Conservation (phyloP, 2,888 invertebrate species). For the Gymnoscelis rufifasciata region DNA sequence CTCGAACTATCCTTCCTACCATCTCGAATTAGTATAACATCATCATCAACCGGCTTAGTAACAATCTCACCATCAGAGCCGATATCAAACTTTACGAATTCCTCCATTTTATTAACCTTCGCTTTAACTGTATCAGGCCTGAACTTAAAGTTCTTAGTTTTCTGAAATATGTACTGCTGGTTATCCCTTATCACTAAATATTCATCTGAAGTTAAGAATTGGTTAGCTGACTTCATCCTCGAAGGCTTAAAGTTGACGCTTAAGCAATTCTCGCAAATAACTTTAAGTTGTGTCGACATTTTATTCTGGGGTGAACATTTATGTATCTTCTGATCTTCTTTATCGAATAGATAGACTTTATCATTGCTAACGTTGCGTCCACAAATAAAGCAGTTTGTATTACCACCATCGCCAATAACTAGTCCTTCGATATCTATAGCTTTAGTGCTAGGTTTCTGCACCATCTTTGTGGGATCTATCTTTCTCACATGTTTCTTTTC, state of each 20-base stretch:
- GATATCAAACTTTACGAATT: slow-evolving; percentile 65
- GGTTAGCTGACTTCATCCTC: slow-evolving; percentile 57
- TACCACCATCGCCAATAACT: slow-evolving; percentile 48
- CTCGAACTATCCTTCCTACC: slow-evolving; percentile 53
- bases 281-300: slow-evolving; percentile 55
- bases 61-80: slow-evolving; percentile 67
- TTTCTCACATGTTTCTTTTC: slow-evolving; percentile 64
- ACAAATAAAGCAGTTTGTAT: slow-evolving; percentile 63
- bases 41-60: slow-evolving; percentile 52
- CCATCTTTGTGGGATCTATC: slow-evolving; percentile 59
- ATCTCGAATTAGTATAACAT: slow-evolving; percentile 48
- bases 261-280: slow-evolving; percentile 62
- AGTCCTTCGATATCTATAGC: slow-evolving; percentile 51
- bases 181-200: slow-evolving; percentile 69
- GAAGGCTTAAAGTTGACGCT: slow-evolving; percentile 58
- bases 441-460: slow-evolving; percentile 50
- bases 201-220: slow-evolving; percentile 58
- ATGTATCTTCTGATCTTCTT: slow-evolving; percentile 66
- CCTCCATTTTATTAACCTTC: slow-evolving; percentile 37
- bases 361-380: slow-evolving; percentile 54
- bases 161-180: slow-evolving; percentile 69
- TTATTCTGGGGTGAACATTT: slow-evolving; percentile 60
- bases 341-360: slow-evolving; percentile 66
- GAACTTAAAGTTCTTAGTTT: slow-evolving; percentile 44
- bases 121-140: slow-evolving; percentile 33